Evolutionary conservation across 2,888 invertebrate species (phyloP).

Genomic region (Habroteleia sp.): DNA sequence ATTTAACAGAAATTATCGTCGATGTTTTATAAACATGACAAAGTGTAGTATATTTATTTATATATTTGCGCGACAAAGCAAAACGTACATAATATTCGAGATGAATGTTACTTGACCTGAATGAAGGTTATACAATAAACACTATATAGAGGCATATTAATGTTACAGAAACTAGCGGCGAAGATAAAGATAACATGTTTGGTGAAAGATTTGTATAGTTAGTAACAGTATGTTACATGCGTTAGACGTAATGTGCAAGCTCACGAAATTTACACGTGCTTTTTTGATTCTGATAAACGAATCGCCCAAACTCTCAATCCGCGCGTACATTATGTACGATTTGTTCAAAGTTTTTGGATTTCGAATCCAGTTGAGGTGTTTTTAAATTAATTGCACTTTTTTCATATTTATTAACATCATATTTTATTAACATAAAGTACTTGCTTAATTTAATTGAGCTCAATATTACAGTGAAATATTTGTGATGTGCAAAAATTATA

Average conservation of each 20-base stretch:
- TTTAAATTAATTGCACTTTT: slow-evolving; percentile 25
- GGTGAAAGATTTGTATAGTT: slow-evolving; percentile 73
- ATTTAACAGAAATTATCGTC: slow-evolving; percentile 80
- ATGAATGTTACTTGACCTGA: slow-evolving; percentile 76
- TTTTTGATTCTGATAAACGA: slow-evolving; percentile 20
- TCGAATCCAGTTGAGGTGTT: slow-evolving; percentile 21
- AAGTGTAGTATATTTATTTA: slow-evolving; percentile 79
- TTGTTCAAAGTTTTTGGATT: slow-evolving; percentile 35
- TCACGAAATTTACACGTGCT: slow-evolving; percentile 65
- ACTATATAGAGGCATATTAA: slow-evolving; percentile 69
- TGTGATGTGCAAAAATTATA: slow-evolving; percentile 37
- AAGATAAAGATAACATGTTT: slow-evolving; percentile 69
- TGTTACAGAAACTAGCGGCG: slow-evolving; percentile 71
- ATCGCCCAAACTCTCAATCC: slow-evolving; percentile 35
- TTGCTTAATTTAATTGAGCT: slow-evolving; percentile 37
- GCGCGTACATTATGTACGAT: slow-evolving; percentile 59
- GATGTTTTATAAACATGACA: slow-evolving; percentile 81
- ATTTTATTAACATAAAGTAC: too few species aligned
- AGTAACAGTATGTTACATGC: slow-evolving; percentile 62
- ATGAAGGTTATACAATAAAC: slow-evolving; percentile 71
- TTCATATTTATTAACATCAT: slow-evolving; percentile 3
- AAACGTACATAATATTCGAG: slow-evolving; percentile 74
- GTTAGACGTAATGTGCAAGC: slow-evolving; percentile 63
- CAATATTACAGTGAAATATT: slow-evolving; percentile 16
- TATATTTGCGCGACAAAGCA: slow-evolving; percentile 76